Evolutionary conservation across 2,113 vertebrate species (phyloP).

Genomic region (Mirza zaza): DNA sequence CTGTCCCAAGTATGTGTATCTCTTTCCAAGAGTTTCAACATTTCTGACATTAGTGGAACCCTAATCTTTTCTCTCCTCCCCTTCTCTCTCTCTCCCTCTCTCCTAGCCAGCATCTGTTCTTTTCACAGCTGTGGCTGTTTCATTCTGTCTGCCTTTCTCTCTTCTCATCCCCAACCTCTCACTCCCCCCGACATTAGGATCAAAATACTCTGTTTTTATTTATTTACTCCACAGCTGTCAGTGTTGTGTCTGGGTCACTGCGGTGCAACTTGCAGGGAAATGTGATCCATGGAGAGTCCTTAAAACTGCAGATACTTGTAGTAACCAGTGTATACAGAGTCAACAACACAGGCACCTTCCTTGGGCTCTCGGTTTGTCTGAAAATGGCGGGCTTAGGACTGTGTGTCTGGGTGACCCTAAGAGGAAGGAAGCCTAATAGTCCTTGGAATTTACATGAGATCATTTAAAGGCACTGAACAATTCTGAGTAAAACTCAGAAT

Average conservation of each 20-base stretch:
- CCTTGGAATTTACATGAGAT: constrained; percentile 42
- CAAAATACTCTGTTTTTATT: constrained; percentile 94
- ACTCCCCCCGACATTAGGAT: constrained; percentile 78
- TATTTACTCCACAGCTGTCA: constrained; percentile 94
- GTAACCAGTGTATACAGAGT: constrained; percentile 84
- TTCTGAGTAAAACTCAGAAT: constrained; percentile 33
- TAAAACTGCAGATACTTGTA: constrained; percentile 88
- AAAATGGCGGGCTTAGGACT: constrained; percentile 65
- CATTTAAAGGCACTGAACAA: constrained; percentile 63
- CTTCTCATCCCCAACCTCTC: constrained; percentile 51
- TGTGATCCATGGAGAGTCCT: constrained; percentile 86
- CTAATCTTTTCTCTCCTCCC: constrained; percentile 76
- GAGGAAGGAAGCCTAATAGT: constrained; percentile 42
- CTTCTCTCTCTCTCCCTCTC: constrained; percentile 62
- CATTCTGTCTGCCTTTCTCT: constrained; percentile 81
- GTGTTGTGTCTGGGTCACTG: constrained; percentile 96
- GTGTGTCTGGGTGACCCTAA: constrained; percentile 32
- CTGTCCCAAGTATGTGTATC: constrained; percentile 90
- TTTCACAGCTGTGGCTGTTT: constrained; percentile 85
- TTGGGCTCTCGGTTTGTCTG: constrained; percentile 54
- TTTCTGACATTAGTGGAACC: constrained; percentile 87
- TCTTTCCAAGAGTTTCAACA: constrained; percentile 88
- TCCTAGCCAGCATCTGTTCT: constrained; percentile 88
- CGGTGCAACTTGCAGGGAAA: constrained; percentile 83
- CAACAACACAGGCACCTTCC: constrained; percentile 85